phyloP scores from a whole-genome alignment of 2,797 vertebrate genomes.

The Steatocranus sp. region DNA sequence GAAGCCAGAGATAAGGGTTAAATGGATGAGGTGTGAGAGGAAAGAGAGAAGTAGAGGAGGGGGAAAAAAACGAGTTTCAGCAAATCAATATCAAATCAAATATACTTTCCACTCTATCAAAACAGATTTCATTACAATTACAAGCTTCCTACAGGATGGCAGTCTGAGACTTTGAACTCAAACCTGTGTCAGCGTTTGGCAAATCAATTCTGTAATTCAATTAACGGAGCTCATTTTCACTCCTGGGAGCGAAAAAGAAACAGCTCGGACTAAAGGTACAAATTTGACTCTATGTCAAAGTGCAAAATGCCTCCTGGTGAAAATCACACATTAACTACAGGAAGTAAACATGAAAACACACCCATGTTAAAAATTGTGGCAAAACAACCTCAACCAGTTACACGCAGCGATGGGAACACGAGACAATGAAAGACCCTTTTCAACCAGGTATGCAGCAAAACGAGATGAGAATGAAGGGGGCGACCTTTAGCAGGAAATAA shows the following conservation, averaged over 20 bases:
- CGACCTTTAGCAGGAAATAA: neutral
- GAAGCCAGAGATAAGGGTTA: neutral
- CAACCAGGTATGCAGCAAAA: neutral
- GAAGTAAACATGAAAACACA: neutral
- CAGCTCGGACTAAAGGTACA: neutral
- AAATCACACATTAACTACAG: neutral
- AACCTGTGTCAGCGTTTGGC: neutral
- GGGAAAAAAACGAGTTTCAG: neutral
- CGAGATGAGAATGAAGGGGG: neutral
- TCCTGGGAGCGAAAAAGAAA: neutral
- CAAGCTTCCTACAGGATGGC: neutral
- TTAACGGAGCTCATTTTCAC: neutral
- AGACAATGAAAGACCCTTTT: neutral
- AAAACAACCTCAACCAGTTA: neutral
- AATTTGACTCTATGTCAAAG: neutral
- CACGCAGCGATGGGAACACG: neutral
- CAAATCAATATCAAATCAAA: constrained; percentile 10
- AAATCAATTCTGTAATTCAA: neutral
- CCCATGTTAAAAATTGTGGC: neutral
- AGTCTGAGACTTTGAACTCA: neutral
- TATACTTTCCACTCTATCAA: neutral
- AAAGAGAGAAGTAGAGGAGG: neutral
- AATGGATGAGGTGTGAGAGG: neutral
- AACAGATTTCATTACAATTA: neutral
- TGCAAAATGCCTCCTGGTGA: neutral